Base-by-base conservation (phyloP, 2,797 vertebrate genomes). In the Xenopus petersii region DNA sequence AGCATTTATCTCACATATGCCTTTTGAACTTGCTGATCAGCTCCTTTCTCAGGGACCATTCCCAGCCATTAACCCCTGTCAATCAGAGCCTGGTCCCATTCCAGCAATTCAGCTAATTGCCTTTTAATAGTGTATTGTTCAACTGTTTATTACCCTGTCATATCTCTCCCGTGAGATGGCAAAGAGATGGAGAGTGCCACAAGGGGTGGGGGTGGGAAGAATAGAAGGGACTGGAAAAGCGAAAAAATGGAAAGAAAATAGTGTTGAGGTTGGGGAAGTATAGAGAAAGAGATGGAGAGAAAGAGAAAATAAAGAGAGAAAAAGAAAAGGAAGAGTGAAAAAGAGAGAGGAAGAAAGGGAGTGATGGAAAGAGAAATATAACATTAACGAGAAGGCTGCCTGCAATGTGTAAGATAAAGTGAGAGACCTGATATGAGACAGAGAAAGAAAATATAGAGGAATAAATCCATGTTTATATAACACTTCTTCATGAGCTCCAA, bases 81-180 rank as follows among this genome's bases (percentile, higher is more conserved):
- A 88, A 54, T 79, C 71, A 0, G 81, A 80, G 86, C 82, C 88
- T 87, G 88, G 71, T 91, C 89, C 86, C 89, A 86, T 21, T 83
- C 87, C 91, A 85, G 88, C 87, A 85, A 87, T 91, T 92, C 84
- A 65, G 83, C 85, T 92, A 93, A 93, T 92, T 92, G 92, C 89
- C 89, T 93, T 91, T 93, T 92, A 87, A 92, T 84, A 90, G 88
- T 81, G 81, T 79, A 81, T 80, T 73, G 77, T 87, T 85, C 83
- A 80, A 83, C 88, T 90, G 88, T 91, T 89, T 81, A 91, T 92
- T 92, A 91, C 75, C 82, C 88, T 91, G 90, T 89, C 92, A 90
- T 89, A 79, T 88, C 75, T 83, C 55, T 81, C 86, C 79, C 77
- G 48, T 3, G 59, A 71, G 67, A 83, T 62, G 30, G 15, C 59